A percentile compares a stretch with the other conserved stretches of the same genome.
phyloP scores from a whole-genome alignment of 2,797 vertebrate species.

The Trachurus trachurus region DNA sequence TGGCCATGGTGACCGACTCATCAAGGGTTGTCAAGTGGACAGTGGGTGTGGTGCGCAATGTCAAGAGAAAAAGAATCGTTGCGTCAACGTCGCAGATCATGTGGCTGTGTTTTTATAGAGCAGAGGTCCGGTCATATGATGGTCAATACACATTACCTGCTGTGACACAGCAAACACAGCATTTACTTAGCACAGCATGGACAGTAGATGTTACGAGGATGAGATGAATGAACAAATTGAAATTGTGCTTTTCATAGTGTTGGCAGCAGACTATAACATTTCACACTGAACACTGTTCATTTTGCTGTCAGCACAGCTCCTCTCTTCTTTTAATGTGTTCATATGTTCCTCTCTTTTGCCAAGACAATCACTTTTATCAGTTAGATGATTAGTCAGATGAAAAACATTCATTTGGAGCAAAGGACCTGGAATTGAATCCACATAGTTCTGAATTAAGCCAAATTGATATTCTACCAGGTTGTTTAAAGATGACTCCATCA shows the following conservation, averaged over 20 bases:
- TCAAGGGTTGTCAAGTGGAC: conserved; percentile 44
- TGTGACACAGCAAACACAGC: conserved; percentile 12
- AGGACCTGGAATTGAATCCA: too few species aligned
- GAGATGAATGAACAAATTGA: not conserved
- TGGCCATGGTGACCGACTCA: conserved; percentile 33
- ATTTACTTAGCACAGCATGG: conserved; percentile 4
- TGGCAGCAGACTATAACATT: not conserved
- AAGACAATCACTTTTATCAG: not conserved
- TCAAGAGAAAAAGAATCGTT: conserved; percentile 53
- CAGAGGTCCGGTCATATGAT: conserved; percentile 68
- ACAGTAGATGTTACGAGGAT: not conserved
- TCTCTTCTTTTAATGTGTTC: not conserved
- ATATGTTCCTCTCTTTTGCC: not conserved
- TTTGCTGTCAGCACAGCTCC: not conserved
- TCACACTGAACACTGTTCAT: not conserved
- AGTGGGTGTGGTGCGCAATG: conserved; percentile 42
- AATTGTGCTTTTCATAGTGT: not conserved
- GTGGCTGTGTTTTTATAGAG: conserved; percentile 58
- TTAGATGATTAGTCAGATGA: not conserved
- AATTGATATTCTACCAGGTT: too few species aligned
- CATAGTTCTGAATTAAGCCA: too few species aligned
- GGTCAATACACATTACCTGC: conserved; percentile 55
- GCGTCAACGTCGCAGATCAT: conserved; percentile 51
- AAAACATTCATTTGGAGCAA: not conserved
- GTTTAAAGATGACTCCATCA: too few species aligned